A percentile compares a stretch with the other conserved stretches of the same genome.
phyloP scores from a whole-genome alignment of 2,888 invertebrate genomes.

The Parnassius apollo region DNA sequence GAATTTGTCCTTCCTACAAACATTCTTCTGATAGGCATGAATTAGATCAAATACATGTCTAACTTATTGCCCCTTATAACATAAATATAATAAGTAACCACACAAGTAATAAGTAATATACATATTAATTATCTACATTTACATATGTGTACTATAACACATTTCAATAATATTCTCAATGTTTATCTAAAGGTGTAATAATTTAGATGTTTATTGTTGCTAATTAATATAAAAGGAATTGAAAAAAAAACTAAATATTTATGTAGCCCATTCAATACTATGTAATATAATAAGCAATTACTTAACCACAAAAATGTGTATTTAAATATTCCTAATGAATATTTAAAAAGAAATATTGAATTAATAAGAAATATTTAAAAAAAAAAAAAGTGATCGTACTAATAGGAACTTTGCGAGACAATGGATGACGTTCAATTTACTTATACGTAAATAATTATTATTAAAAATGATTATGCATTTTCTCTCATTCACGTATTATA shows the following conservation, averaged over 20 bases:
- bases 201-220: neutral
- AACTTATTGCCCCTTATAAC: slow-evolving; percentile 39
- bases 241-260: slow-evolving; percentile 7
- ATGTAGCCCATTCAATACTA: slow-evolving; percentile 5
- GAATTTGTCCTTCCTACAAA: slow-evolving; percentile 59
- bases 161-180: slow-evolving; percentile 10
- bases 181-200: neutral
- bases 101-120: neutral
- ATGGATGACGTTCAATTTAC: slow-evolving; percentile 48
- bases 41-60: slow-evolving; percentile 83
- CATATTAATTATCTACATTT: no score
- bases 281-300: neutral
- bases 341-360: no score
- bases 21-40: slow-evolving; percentile 54
- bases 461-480: neutral
- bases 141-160: neutral
- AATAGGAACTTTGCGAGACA: slow-evolving; percentile 8
- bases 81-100: neutral
- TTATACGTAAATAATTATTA: slow-evolving; percentile 48
- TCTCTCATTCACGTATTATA: slow-evolving; percentile 1
- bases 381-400: no score
- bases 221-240: slow-evolving; percentile 13
- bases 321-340: no score
- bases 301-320: neutral
- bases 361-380: no score